Evolutionary conservation across 37 sponge, comb jelly and placozoan species (phyloP).

Genomic region (Sycon ciliatum): DNA sequence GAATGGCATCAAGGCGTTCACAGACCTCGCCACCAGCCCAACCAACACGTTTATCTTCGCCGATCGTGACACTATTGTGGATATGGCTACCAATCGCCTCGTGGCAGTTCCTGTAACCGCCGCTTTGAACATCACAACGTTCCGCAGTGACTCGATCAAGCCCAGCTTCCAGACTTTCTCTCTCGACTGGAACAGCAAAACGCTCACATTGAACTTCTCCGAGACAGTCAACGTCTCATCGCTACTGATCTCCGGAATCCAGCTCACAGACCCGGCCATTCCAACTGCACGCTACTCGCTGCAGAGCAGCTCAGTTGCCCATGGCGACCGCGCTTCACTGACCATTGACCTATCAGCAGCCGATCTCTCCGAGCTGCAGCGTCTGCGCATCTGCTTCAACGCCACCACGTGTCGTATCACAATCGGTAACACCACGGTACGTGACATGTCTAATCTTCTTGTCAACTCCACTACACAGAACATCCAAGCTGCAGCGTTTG

Average conservation of each 20-base stretch:
- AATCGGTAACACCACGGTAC: constrained; percentile 32
- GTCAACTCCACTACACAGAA: constrained; percentile 26
- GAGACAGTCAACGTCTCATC: constrained; percentile 71
- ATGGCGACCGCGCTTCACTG: neutral
- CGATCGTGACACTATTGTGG: constrained; percentile 22
- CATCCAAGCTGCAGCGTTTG: constrained; percentile 20
- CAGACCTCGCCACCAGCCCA: neutral
- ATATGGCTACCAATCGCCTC: constrained; percentile 57
- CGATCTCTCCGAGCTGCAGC: constrained; percentile 63
- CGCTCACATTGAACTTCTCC: constrained; percentile 61
- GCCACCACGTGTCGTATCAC: constrained; percentile 45
- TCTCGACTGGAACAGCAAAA: constrained; percentile 43
- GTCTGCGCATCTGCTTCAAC: neutral
- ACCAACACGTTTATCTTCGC: neutral
- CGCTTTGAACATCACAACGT: constrained; percentile 45
- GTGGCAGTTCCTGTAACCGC: constrained; percentile 17
- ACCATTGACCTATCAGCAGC: constrained; percentile 23
- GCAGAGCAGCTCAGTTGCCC: neutral
- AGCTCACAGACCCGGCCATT: neutral
- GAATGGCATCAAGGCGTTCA: neutral
- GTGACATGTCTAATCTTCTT: constrained; percentile 47
- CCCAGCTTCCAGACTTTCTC: constrained; percentile 57
- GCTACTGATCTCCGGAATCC: neutral
- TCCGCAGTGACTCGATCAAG: constrained; percentile 36
- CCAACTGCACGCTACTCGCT: neutral